These are phyloP conservation scores for Coryphaenoides rupestris DNA, from an alignment of 2,113 vertebrate genomes.

Conservation along the genomic window DNA sequence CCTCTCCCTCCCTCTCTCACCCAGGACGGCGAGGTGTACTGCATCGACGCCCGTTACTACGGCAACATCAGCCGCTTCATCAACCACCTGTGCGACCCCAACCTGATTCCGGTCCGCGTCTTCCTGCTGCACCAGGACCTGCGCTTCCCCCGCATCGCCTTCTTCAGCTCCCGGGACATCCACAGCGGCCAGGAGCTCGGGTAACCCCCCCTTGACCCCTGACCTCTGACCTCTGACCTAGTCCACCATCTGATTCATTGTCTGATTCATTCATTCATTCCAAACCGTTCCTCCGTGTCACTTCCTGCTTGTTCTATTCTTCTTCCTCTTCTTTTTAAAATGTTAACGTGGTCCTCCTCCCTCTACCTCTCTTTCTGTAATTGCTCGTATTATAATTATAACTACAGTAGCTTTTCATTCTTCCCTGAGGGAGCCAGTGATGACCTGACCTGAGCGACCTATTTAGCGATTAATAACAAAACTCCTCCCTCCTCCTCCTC, in stretches of 20 bases:
- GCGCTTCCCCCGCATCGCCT: conserved; percentile 88
- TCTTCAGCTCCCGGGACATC: conserved; percentile 87
- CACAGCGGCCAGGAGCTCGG: conserved; percentile 77
- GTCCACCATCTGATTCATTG: no score
- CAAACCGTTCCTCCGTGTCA: no score
- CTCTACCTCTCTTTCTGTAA: no score
- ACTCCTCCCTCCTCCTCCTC: background rate
- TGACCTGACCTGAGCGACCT: no score
- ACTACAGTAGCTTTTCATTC: no score
- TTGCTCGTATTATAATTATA: no score
- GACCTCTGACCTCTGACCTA: no score
- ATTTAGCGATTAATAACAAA: background rate
- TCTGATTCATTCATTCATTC: no score
- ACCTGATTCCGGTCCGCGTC: conserved; percentile 89
- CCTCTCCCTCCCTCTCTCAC: conserved; percentile 1
- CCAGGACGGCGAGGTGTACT: conserved; percentile 91
- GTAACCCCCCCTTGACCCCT: conserved; percentile 41
- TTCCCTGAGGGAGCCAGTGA: no score
- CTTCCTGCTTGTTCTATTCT: no score
- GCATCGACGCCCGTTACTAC: conserved; percentile 90
- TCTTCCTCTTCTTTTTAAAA: no score
- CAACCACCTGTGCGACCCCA: conserved; percentile 92
- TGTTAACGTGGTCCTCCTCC: no score
- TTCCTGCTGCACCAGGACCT: conserved; percentile 95
- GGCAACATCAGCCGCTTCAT: conserved; percentile 95